These are phyloP conservation scores for Eulithis prunata DNA, from an alignment of 2,888 invertebrate genomes.

Conservation along the genomic window DNA sequence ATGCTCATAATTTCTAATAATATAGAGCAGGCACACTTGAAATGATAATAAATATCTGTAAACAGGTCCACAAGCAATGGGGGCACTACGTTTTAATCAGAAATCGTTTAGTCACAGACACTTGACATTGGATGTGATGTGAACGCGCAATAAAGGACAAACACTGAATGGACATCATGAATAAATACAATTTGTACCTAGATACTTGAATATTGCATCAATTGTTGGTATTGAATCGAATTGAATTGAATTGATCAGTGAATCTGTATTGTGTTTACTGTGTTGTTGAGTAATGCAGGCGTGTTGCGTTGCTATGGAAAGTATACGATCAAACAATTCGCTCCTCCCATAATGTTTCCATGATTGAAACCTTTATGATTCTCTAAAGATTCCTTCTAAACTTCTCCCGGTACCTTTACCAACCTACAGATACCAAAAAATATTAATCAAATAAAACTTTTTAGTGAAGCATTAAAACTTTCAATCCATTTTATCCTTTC, in stretches of 20 bases:
- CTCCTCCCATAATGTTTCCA: too few relatives aligned
- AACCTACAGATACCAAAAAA: too few relatives aligned
- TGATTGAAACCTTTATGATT: too few relatives aligned
- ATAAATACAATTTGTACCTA: slow-evolving; percentile 10
- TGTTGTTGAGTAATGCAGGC: not conserved
- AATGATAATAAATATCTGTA: slow-evolving; percentile 35
- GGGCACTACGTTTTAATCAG: slow-evolving; percentile 34
- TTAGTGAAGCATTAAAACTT: too few relatives aligned
- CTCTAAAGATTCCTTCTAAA: too few relatives aligned
- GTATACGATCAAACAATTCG: too few relatives aligned
- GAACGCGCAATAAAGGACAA: slow-evolving; percentile 19
- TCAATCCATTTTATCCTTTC: too few relatives aligned
- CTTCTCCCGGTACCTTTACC: too few relatives aligned
- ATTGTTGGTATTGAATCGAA: slow-evolving; percentile 15
- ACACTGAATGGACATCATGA: slow-evolving; percentile 16
- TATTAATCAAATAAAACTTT: too few relatives aligned
- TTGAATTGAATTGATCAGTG: slow-evolving; percentile 16
- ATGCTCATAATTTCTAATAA: slow-evolving; percentile 17
- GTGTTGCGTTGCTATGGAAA: not conserved
- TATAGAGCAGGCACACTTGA: slow-evolving; percentile 14
- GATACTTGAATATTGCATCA: slow-evolving; percentile 15
- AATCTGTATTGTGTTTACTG: not conserved
- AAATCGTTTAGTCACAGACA: slow-evolving; percentile 31
- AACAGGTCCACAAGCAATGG: slow-evolving; percentile 21
- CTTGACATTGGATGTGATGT: slow-evolving; percentile 40